Conservation (phyloP, 2,113 vertebrate genomes). For the Opisthocomus hoazin region DNA sequence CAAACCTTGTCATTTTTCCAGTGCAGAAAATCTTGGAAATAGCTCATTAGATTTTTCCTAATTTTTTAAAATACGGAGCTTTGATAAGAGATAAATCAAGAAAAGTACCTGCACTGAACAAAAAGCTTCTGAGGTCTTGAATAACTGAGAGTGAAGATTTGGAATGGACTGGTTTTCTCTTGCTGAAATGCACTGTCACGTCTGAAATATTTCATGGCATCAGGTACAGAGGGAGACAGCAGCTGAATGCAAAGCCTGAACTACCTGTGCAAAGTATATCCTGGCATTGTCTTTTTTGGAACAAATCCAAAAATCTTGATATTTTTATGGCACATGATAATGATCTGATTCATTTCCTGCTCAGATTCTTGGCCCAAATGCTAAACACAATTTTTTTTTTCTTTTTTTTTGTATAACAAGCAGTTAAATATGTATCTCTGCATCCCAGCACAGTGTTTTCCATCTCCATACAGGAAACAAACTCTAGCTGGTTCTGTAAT, state of each 20-base stretch:
- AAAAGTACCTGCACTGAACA: neutral
- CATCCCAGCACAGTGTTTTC: neutral
- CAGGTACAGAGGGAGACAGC: neutral
- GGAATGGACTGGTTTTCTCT: neutral
- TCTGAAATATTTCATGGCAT: neutral
- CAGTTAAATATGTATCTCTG: slow-evolving; percentile 6
- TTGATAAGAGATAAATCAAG: neutral
- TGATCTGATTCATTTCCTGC: slow-evolving; percentile 43
- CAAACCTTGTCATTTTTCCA: neutral
- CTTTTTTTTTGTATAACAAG: neutral
- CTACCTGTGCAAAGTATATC: neutral
- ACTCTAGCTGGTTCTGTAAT: neutral
- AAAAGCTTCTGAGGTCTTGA: neutral
- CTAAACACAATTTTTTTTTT: neutral
- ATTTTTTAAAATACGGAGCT: neutral
- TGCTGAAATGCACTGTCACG: neutral
- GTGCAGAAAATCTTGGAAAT: neutral
- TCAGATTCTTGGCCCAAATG: neutral
- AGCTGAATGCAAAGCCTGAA: neutral
- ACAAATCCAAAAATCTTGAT: neutral
- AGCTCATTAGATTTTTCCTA: neutral
- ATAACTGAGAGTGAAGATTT: neutral
- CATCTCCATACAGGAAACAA: neutral
- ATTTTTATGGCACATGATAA: slow-evolving; percentile 26
- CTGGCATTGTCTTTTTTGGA: neutral